phyloP scores from a whole-genome alignment of 1,140 invertebrate genomes.

The Rhizoglyphus robini region DNA sequence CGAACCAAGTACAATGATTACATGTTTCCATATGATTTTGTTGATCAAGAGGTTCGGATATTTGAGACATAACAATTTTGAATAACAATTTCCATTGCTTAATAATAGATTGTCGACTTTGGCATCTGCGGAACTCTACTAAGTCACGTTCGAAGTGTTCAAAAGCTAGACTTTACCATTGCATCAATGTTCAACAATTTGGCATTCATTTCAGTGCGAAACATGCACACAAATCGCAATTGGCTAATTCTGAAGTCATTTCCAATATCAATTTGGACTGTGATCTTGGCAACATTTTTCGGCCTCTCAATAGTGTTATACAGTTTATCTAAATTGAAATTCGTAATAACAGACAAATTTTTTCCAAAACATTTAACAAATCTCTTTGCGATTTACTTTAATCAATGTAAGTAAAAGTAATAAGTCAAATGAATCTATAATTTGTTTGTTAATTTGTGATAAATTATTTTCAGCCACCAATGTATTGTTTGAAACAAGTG shows the following conservation, averaged over 20 bases:
- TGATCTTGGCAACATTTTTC: not conserved
- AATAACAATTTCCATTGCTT: not conserved
- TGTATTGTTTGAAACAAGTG: not conserved
- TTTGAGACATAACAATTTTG: not conserved
- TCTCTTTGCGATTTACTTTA: not conserved
- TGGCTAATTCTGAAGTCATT: not conserved
- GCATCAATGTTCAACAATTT: not conserved
- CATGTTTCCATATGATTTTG: too few relatives aligned
- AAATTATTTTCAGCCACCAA: too few relatives aligned
- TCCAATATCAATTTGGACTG: not conserved
- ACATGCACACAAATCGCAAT: not conserved
- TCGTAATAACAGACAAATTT: not conserved
- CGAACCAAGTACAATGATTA: too few relatives aligned
- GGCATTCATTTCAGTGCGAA: not conserved
- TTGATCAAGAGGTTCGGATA: too few relatives aligned
- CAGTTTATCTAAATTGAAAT: not conserved
- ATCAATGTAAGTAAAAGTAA: conserved; percentile 4
- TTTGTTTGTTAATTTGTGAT: not conserved
- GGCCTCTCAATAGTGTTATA: not conserved
- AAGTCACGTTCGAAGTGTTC: not conserved
- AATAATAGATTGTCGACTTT: not conserved
- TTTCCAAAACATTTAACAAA: not conserved
- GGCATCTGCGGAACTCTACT: not conserved
- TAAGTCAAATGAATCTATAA: too few relatives aligned
- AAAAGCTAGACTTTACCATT: not conserved